Percentiles rank a stretch among this genome's conserved stretches.
phyloP scores from a whole-genome alignment of 2,888 invertebrate genomes.

The Drepana falcataria region DNA sequence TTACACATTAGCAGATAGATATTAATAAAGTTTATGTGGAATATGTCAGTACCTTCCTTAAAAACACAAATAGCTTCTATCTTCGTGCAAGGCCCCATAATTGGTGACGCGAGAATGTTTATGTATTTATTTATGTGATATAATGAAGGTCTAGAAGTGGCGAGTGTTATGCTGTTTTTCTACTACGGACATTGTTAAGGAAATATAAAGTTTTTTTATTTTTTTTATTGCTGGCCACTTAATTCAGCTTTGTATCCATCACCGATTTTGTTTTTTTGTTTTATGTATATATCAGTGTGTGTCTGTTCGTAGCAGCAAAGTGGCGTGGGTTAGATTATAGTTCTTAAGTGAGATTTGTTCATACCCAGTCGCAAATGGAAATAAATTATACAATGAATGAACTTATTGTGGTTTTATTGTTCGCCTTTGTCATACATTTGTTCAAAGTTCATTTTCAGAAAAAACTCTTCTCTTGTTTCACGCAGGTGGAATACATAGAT shows the following conservation, averaged over 20 bases:
- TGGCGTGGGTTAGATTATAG: conserved; percentile 29
- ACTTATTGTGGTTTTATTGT: conserved; percentile 32
- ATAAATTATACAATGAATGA: conserved; percentile 61
- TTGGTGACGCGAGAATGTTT: conserved; percentile 34
- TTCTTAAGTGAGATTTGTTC: conserved; percentile 57
- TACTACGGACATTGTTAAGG: conserved; percentile 25
- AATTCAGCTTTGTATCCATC: conserved; percentile 3
- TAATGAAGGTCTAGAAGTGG: conserved; percentile 58
- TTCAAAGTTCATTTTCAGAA: too few relatives aligned
- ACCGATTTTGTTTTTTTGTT: neutral
- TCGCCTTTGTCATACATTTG: neutral
- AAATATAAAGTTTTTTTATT: conserved; percentile 10
- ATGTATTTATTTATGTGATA: conserved; percentile 65
- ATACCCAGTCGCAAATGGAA: conserved; percentile 67
- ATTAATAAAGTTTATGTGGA: too few relatives aligned
- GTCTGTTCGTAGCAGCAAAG: conserved; percentile 41
- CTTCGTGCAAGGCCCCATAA: conserved; percentile 45
- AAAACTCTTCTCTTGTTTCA: too few relatives aligned
- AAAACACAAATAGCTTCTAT: conserved; percentile 30
- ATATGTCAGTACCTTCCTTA: too few relatives aligned
- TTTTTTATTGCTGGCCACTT: conserved; percentile 6
- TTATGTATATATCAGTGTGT: conserved; percentile 1
- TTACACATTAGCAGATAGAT: too few relatives aligned
- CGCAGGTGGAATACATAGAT: too few relatives aligned
- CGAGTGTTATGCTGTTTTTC: conserved; percentile 34